Evolutionary conservation across 2,797 vertebrate species (phyloP).

Genomic region (Pangasius macronema): DNA sequence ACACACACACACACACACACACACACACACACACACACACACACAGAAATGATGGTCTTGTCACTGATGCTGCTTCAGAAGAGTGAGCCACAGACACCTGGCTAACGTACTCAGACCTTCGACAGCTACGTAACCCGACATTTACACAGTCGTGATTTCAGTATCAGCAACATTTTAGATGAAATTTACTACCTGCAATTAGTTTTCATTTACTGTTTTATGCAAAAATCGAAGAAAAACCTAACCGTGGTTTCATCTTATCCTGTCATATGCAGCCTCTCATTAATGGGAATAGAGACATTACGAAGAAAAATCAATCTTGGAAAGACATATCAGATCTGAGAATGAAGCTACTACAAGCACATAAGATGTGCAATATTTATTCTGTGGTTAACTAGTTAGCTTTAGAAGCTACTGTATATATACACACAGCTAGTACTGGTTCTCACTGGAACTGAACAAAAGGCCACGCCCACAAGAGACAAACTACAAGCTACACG

Average conservation of each 20-base stretch:
- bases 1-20: background rate
- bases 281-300: background rate
- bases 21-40: constrained; percentile 9
- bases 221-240: background rate
- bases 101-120: background rate
- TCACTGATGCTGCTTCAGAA: background rate
- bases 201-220: background rate
- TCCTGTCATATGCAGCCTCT: background rate
- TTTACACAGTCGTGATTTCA: background rate
- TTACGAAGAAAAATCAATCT: background rate
- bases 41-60: background rate
- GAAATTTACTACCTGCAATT: background rate
- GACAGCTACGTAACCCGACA: background rate
- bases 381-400: background rate
- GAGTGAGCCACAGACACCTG: background rate
- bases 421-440: no score
- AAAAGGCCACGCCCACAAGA: background rate
- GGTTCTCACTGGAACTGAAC: no score
- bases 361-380: background rate
- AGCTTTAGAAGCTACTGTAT: no score
- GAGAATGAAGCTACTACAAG: background rate
- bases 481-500: no score
- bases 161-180: background rate
- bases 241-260: background rate
- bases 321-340: background rate